Percentiles rank a stretch among this genome's conserved stretches.
phyloP scores from a whole-genome alignment of 2,113 vertebrate species.

The Gymnobelideus leadbeateri region DNA sequence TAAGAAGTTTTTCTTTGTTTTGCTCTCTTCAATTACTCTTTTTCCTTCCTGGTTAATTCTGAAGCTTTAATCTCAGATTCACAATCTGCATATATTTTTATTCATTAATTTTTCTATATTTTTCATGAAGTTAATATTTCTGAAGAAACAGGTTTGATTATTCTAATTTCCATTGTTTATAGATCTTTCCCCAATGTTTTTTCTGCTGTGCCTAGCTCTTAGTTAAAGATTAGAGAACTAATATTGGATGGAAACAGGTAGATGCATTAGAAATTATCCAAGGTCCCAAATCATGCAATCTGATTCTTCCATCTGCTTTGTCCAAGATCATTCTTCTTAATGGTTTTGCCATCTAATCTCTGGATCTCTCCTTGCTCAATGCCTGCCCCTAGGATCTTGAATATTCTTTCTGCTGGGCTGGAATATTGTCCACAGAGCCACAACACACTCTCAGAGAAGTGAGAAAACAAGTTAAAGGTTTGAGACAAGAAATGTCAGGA shows the following conservation, averaged over 20 bases:
- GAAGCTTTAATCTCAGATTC: neutral
- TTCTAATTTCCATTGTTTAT: too few relatives aligned
- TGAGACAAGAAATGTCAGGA: neutral
- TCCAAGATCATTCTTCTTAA: neutral
- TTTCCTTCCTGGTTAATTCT: neutral
- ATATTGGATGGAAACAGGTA: neutral
- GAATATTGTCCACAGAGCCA: neutral
- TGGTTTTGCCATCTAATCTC: neutral
- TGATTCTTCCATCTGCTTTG: neutral
- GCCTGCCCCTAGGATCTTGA: neutral
- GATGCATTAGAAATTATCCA: neutral
- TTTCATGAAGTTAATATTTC: too few relatives aligned
- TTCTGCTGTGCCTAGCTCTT: too few relatives aligned
- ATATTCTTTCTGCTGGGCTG: neutral
- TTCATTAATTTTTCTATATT: too few relatives aligned
- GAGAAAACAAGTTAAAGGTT: neutral
- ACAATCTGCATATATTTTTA: too few relatives aligned
- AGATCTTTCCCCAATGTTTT: too few relatives aligned
- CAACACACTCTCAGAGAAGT: too few relatives aligned
- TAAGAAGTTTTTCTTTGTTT: neutral
- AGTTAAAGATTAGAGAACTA: neutral
- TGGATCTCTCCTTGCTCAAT: neutral
- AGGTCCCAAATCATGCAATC: neutral
- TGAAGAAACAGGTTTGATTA: too few relatives aligned
- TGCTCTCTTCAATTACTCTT: neutral